Base-by-base conservation (phyloP, 2,888 invertebrate genomes). In the Gibbula magus region DNA sequence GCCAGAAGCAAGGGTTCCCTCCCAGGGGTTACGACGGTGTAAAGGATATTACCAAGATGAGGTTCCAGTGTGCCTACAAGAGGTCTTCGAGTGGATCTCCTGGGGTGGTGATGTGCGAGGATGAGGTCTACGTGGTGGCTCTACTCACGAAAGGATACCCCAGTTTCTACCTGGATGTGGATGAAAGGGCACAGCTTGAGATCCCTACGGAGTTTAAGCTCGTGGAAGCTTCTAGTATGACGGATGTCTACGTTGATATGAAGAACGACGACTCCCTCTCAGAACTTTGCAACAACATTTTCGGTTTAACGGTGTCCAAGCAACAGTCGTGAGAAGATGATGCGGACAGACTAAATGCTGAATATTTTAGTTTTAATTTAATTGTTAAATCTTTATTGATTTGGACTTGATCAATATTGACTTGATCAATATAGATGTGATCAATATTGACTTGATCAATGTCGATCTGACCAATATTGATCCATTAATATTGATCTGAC, bases 41-140 rank as follows among this genome's bases (percentile, higher is more conserved):
- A 20, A 18, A 20, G 18, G 70, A 39, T 18, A 20, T 20, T 0
- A 39, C 29, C 35, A 32, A 39, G 39, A 29, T 70, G 32, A 29
- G 39, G 70, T 39, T 70, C 18, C 70, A 70, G 32, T 29, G 70
- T 16, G 32, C 70, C 20, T 35, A 20, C 20, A 29, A 25, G 8
- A 20, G 35, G n/a, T 18, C 4, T 70, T 35, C 39, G 18, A 35
- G 32, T 20, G 70, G 70, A 10, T 70, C 70, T n/a, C 70, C 70
- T 3, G 32, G 70, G 10, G 70, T 70, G 1, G 39, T 70, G 29
- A 35, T 70, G 20, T 20, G n/a, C 18, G 70, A 35, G 20, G n/a
- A 70, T 10, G 70, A 70, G 39, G 10, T 70, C 7, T 70, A 70
- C 32, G 70, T 70, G 20, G 70, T 70, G 16, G 70, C 70, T n/a